Conservation (phyloP, 2,797 vertebrate species). For the Cossypha heuglini region DNA sequence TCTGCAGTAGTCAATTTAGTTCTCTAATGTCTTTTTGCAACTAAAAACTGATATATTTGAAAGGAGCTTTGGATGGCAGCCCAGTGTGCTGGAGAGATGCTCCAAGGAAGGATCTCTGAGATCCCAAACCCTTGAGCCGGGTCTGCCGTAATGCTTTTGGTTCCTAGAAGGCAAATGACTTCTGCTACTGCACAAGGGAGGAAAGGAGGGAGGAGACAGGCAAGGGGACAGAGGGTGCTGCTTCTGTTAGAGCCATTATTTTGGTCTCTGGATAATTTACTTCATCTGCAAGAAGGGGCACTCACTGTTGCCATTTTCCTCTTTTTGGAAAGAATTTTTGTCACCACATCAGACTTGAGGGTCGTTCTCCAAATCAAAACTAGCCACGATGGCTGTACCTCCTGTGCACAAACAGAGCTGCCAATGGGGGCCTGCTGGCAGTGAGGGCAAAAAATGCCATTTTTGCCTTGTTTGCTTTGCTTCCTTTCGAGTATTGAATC, state of each 20-base stretch:
- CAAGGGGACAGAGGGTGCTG: background rate
- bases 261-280: background rate
- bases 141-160: background rate
- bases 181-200: background rate
- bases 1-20: background rate
- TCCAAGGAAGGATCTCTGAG: background rate
- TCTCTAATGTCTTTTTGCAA: background rate
- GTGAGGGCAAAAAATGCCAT: background rate
- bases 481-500: background rate
- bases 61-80: slow-evolving; percentile 5
- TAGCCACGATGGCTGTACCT: background rate
- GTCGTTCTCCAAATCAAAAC: background rate
- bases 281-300: background rate
- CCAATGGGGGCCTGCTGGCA: background rate
- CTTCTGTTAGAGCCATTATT: background rate
- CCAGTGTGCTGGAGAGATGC: background rate
- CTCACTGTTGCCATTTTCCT: background rate
- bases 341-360: fast-evolving
- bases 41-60: background rate
- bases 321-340: background rate
- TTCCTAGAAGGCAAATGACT: slow-evolving; percentile 63
- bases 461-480: background rate
- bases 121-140: background rate
- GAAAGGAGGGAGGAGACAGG: background rate
- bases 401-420: background rate